phyloP scores from a whole-genome alignment of 2,888 invertebrate species.

The Rotaria sp. region DNA sequence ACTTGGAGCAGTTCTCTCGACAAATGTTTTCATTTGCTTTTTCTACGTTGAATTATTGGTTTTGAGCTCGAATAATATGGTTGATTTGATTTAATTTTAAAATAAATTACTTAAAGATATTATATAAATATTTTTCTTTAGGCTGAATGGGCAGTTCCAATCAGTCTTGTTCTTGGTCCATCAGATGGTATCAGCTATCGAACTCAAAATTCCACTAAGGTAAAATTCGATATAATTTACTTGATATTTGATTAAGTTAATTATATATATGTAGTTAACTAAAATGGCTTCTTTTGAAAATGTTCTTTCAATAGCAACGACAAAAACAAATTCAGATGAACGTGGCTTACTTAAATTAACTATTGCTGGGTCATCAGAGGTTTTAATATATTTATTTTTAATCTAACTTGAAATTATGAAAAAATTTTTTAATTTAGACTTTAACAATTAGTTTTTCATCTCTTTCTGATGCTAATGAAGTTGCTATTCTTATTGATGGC shows the following conservation, averaged over 20 bases:
- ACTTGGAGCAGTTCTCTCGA: too few species aligned
- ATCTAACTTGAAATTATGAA: not conserved
- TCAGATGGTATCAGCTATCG: conserved; percentile 18
- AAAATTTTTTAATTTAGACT: not conserved
- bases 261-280: not conserved
- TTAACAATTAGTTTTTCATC: conserved; percentile 31
- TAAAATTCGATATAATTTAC: not conserved
- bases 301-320: not conserved
- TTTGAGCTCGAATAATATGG: too few species aligned
- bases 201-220: conserved; percentile 6
- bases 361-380: conserved; percentile 23
- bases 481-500: conserved; percentile 36
- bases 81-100: too few species aligned
- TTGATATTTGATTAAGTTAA: too few species aligned
- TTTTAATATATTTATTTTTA: not conserved
- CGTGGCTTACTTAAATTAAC: conserved; percentile 17
- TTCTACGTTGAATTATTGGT: too few species aligned
- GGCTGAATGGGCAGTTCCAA: conserved; percentile 28
- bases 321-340: not conserved
- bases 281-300: conserved; percentile 12
- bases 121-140: not conserved
- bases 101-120: not conserved
- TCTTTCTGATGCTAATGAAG: conserved; percentile 33
- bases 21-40: too few species aligned
- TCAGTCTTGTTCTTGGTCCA: not conserved